Evolutionary conservation across 2,113 vertebrate species (phyloP).

Genomic region (Sapajus apella): DNA sequence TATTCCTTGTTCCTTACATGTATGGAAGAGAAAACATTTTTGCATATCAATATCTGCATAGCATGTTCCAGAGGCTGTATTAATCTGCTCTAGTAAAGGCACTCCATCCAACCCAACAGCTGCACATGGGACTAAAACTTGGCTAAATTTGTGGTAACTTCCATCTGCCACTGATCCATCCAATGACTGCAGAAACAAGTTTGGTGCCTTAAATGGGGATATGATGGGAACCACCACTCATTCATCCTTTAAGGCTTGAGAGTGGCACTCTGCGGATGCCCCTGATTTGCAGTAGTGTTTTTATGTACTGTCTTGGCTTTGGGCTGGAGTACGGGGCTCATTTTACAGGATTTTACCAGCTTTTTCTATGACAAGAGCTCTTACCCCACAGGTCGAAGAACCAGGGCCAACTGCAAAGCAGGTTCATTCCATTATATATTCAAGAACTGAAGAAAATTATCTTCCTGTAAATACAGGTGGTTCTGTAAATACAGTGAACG

Average conservation of each 20-base stretch:
- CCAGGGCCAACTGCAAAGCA: background rate
- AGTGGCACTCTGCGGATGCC: background rate
- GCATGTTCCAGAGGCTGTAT: background rate
- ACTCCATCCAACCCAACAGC: background rate
- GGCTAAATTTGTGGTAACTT: background rate
- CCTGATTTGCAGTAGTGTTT: background rate
- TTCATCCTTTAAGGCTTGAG: background rate
- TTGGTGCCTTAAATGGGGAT: background rate
- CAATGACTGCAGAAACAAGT: background rate
- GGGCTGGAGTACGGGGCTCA: background rate
- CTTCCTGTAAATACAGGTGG: background rate
- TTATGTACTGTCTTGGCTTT: background rate
- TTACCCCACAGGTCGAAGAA: background rate
- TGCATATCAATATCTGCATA: background rate
- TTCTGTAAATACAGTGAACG: background rate
- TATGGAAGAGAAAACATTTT: background rate
- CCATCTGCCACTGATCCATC: background rate
- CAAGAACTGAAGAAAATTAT: background rate
- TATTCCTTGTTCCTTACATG: background rate
- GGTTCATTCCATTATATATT: background rate
- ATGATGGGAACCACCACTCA: background rate
- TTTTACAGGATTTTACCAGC: background rate
- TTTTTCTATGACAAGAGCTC: background rate
- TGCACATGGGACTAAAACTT: background rate
- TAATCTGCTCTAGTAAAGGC: background rate